A percentile compares a stretch with the other conserved stretches of the same genome.
Conservation (phyloP, 2,113 vertebrate genomes). For the Mus pahari region DNA sequence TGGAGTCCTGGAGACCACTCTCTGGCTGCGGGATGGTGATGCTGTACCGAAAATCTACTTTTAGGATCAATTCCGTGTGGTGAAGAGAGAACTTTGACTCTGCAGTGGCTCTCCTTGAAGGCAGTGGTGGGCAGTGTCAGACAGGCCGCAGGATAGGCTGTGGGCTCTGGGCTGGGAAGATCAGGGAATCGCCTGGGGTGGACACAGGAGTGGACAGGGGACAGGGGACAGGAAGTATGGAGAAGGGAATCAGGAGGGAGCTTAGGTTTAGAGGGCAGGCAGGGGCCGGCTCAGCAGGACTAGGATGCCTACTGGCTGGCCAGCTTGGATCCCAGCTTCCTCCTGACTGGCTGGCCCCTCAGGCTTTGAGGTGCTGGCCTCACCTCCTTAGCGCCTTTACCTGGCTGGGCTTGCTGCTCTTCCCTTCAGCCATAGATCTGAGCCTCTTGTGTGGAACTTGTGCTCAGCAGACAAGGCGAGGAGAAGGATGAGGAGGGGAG, state of each 20-base stretch:
- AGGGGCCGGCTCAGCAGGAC: not conserved
- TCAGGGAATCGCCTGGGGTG: not conserved
- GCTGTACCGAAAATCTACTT: not conserved
- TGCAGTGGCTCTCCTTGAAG: not conserved
- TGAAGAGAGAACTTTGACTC: not conserved
- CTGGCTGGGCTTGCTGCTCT: not conserved
- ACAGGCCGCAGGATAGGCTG: not conserved
- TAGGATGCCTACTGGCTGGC: not conserved
- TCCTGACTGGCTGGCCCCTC: not conserved
- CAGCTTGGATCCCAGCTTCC: not conserved
- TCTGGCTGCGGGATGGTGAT: not conserved
- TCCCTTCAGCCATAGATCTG: not conserved
- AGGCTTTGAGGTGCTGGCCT: not conserved
- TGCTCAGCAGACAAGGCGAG: not conserved
- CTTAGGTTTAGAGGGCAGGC: not conserved
- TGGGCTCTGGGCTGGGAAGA: not conserved
- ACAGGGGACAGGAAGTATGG: not conserved
- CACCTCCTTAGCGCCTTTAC: not conserved
- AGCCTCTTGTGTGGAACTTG: not conserved
- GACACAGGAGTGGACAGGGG: too few species aligned
- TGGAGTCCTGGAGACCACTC: not conserved
- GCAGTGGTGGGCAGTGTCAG: not conserved
- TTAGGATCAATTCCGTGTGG: too few species aligned
- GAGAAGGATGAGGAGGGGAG: not conserved
- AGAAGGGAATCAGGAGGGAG: not conserved